Base-by-base conservation (phyloP, 2,797 vertebrate genomes). In the Sebastes diploproa region DNA sequence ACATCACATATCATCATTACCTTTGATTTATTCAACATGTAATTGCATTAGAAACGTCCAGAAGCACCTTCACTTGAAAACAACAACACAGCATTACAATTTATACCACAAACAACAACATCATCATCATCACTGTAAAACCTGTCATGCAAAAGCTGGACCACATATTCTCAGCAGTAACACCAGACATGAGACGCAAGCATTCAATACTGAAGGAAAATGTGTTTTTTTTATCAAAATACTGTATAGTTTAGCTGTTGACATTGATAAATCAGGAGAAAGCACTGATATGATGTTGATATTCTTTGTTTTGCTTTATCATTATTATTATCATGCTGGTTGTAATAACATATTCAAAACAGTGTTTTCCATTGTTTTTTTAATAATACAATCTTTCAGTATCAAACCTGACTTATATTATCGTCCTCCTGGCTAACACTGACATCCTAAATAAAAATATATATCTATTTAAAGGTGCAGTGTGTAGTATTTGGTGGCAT, bases 141-240 rank as follows among this genome's bases (percentile, higher is more conserved):
- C 16, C 7, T 54, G 32, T 73, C 79, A 79, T 85, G 86, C 86
- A 86, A 84, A 84, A 81, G 64, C 72, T 82, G 23, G 16, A n/a
- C 32, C n/a, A 67, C 75, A 72, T 62, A 13, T 13, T 80, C 27
- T 72, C 22, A 66, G 72, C 62, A 72, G 22, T 34, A 59, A 74
- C 72, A 78, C 3, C 62, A 75, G 38, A 81, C 50, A 72, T 36
- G 25, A 52, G 7, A 80, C 13, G 7, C 56, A 85, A 69, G 36
- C 65, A 36, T n/a, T 72, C 46, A 75, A 2, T 18, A 8, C 9
- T 38, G 5, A 55, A 6, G 18, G 13, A 52, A 50, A 23, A 32
- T 25, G 10, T 27, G 3, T 55, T 52, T 6, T 52, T 6, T 25
- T 25, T 1, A 42, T 29, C 29, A 23, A 10, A 59, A 71, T 29